These are phyloP conservation scores for Microctenopoma lineatum DNA, from an alignment of 2,797 vertebrate species.

Conservation along the genomic window DNA sequence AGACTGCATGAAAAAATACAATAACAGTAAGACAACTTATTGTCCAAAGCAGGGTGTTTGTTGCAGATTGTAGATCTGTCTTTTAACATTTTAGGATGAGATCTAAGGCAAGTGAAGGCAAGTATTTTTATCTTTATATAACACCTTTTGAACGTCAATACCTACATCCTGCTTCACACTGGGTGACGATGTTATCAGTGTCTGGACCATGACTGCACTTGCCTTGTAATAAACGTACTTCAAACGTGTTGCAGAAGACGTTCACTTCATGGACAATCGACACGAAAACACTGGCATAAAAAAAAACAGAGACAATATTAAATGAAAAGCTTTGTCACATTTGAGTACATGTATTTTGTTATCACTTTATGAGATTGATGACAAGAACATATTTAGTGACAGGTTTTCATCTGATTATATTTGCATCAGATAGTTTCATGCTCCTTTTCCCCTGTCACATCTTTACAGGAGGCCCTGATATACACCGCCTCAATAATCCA, in stretches of 20 bases:
- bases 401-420: slow-evolving; percentile 58
- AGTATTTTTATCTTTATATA: background rate
- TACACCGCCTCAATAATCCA: slow-evolving; percentile 58
- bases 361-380: slow-evolving; percentile 52
- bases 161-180: background rate
- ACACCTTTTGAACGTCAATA: background rate
- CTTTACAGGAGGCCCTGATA: slow-evolving; percentile 40
- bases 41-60: background rate
- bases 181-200: background rate
- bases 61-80: background rate
- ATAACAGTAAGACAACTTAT: no score
- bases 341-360: slow-evolving; percentile 14
- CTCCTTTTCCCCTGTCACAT: slow-evolving; percentile 37
- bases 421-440: slow-evolving; percentile 29
- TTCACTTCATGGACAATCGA: background rate
- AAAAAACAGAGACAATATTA: background rate
- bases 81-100: background rate
- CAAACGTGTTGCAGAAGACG: background rate
- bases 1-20: background rate
- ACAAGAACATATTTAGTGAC: slow-evolving; percentile 47
- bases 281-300: background rate
- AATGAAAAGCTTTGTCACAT: slow-evolving; percentile 1
- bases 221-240: background rate
- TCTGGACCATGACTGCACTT: background rate
- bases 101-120: background rate